phyloP scores from a whole-genome alignment of 1,140 invertebrate species.

The Psilanteris sp. region DNA sequence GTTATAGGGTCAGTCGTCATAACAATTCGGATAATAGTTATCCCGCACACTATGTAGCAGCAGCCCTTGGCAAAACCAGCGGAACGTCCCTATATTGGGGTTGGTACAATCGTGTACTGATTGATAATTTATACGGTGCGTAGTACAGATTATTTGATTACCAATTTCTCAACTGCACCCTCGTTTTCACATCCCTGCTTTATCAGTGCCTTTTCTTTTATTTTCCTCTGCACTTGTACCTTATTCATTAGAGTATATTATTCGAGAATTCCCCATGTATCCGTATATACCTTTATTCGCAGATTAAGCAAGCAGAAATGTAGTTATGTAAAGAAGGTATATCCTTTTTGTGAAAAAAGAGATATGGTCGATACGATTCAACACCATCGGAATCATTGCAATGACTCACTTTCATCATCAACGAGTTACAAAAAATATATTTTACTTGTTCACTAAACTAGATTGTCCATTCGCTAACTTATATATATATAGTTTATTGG shows the following conservation, averaged over 20 bases:
- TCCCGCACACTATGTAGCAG: conserved; percentile 65
- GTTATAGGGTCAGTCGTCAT: conserved; percentile 71
- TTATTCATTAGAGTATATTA: conserved; percentile 60
- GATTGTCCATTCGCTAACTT: too few relatives aligned
- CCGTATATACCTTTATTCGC: conserved; percentile 52
- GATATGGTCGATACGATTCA: neutral
- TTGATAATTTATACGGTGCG: conserved; percentile 80
- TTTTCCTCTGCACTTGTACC: conserved; percentile 45
- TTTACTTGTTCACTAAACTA: too few relatives aligned
- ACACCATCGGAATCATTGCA: neutral
- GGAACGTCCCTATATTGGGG: conserved; percentile 71
- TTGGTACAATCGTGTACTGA: conserved; percentile 78
- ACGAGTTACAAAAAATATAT: too few relatives aligned
- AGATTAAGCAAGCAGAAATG: conserved; percentile 50
- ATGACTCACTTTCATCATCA: too few relatives aligned
- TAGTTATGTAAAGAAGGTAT: conserved; percentile 46
- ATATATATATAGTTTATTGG: too few relatives aligned
- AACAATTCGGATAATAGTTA: conserved; percentile 65
- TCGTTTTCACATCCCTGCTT: conserved; percentile 54
- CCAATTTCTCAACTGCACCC: conserved; percentile 66
- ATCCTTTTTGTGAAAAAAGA: conserved; percentile 35
- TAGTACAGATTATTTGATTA: conserved; percentile 80
- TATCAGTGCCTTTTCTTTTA: conserved; percentile 41
- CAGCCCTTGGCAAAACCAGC: conserved; percentile 74
- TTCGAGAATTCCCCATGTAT: conserved; percentile 56